Base-by-base conservation (phyloP, 2,888 invertebrate species). In the Drosophila putrida region DNA sequence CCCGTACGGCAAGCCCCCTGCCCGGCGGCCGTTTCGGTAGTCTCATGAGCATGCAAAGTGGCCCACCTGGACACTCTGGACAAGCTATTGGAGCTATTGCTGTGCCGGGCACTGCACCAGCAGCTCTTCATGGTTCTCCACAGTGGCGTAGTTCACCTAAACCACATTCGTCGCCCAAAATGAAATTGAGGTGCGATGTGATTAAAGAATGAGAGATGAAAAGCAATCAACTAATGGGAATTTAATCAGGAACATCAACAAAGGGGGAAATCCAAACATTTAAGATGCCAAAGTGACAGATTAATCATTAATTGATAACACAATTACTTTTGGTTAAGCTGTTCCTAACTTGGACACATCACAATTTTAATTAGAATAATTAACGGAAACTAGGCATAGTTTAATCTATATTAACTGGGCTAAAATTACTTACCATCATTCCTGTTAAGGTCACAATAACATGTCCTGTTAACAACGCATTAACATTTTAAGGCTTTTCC, bases 91-190 rank as follows among this genome's bases (percentile, higher is more conserved):
- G 60, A 28, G 57, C 36, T 6, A 31, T 50, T 35, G 65, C 41
- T 9, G 60, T 31, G n/a, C n/a, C n/a, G 9, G 51, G 51, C 27
- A 50, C 31, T 31, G 69, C 70, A 6, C 35, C 61, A 39, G 46
- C 71, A 6, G 59, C 69, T 13, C 69, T 82, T 46, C 93, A 93
- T 84, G 95, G 95, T 54, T 94, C 95, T 46, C 94, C 94, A 43
- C 92, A 92, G 83, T 93, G 91, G 86, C 93, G 94, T 25, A 94
- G 93, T 79, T 93, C 94, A 60, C 93, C 94, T 31, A 94, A 94
- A 85, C 95, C 96, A 75, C 97, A 96, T 88, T 96, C 96, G 82
- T 97, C 97, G 89, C 97, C 97, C 75, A 97, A 97, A 94, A 96
- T 98, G 95, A 97, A 98, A 94, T 94, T 97, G 93, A 97, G 97